Evolutionary conservation across 2,888 invertebrate species (phyloP).

Genomic region (Drosophila prolongata): DNA sequence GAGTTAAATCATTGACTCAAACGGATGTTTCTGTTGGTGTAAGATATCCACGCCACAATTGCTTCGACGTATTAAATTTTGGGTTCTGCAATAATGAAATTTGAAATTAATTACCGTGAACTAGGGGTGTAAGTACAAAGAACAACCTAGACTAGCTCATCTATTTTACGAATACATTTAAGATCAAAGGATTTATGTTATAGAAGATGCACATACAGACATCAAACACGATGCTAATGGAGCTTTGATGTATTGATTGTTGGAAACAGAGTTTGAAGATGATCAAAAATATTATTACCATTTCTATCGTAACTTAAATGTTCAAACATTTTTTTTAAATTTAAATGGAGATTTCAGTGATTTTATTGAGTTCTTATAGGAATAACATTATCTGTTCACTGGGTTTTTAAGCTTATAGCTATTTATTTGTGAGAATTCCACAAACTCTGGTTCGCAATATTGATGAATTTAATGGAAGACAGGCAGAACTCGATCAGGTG

Average conservation of each 20-base stretch:
- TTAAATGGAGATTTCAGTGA: background rate
- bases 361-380: too few relatives aligned
- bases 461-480: slow-evolving; percentile 40
- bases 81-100: slow-evolving; percentile 78
- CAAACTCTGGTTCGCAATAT: slow-evolving; percentile 13
- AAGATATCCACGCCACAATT: slow-evolving; percentile 81
- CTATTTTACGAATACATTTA: slow-evolving; percentile 47
- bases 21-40: slow-evolving; percentile 82
- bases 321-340: background rate
- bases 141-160: background rate
- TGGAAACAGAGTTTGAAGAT: slow-evolving; percentile 14
- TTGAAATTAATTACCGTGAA: slow-evolving; percentile 38
- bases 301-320: too few relatives aligned
- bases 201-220: slow-evolving; percentile 30
- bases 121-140: background rate
- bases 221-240: slow-evolving; percentile 42
- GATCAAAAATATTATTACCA: background rate
- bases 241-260: slow-evolving; percentile 6
- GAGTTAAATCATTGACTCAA: slow-evolving; percentile 79
- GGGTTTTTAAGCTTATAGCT: too few relatives aligned
- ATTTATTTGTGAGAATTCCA: background rate
- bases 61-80: slow-evolving; percentile 81
- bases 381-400: too few relatives aligned
- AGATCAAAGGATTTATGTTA: slow-evolving; percentile 6
- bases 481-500: slow-evolving; percentile 59